phyloP scores from a whole-genome alignment of 1,140 invertebrate genomes.

The Carposina sasakii region DNA sequence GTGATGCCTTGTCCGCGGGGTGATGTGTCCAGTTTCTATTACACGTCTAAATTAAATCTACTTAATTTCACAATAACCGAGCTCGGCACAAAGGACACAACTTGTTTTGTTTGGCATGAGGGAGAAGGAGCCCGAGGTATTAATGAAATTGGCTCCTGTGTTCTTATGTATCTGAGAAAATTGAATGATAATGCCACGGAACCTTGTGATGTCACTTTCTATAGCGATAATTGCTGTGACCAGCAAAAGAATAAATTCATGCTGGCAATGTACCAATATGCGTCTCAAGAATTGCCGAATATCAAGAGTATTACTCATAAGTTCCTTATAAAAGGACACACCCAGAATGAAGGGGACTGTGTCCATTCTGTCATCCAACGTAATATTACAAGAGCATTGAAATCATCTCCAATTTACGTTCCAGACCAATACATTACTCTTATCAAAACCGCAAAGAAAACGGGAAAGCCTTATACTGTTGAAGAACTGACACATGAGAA shows the following conservation, averaged over 20 bases:
- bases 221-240: slow-evolving; percentile 47
- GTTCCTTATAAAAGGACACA: slow-evolving; percentile 54
- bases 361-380: slow-evolving; percentile 45
- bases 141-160: slow-evolving; percentile 40
- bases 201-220: slow-evolving; percentile 41
- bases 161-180: slow-evolving; percentile 28
- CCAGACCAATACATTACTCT: slow-evolving; percentile 29
- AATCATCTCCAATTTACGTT: slow-evolving; percentile 41
- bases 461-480: slow-evolving; percentile 19
- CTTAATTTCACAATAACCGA: slow-evolving; percentile 46
- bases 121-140: slow-evolving; percentile 31
- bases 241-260: slow-evolving; percentile 58
- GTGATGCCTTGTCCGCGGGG: slow-evolving; percentile 41
- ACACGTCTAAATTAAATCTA: slow-evolving; percentile 42
- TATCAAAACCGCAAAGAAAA: slow-evolving; percentile 30
- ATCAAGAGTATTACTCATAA: slow-evolving; percentile 46
- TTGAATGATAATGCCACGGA: slow-evolving; percentile 18
- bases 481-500: slow-evolving; percentile 22
- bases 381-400: slow-evolving; percentile 32
- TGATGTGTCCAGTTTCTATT: slow-evolving; percentile 46
- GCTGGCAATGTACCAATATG: slow-evolving; percentile 33
- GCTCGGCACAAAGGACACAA: slow-evolving; percentile 26
- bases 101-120: slow-evolving; percentile 40
- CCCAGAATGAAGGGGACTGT: slow-evolving; percentile 57
- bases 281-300: slow-evolving; percentile 18